Evolutionary conservation across 2,113 vertebrate species (phyloP), one percentile per base, ranked within the genome.

Genomic region (Chaetops frenatus): DNA sequence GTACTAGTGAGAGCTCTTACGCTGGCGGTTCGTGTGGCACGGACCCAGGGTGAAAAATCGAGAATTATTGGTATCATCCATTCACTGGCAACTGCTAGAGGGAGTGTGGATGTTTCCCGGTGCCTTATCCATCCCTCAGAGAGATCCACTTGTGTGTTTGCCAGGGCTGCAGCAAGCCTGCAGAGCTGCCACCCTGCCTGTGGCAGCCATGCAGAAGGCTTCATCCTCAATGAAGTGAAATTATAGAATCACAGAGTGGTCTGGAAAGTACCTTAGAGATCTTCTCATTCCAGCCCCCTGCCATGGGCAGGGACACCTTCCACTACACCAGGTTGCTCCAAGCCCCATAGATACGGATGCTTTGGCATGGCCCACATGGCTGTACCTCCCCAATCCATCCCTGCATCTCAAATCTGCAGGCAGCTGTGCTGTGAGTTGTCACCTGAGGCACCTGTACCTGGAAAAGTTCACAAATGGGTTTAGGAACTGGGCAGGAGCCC

Each of bases 41-140:
- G 10, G 78, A 81, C 86, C 69, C 62, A 50, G 85, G 78, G 85
- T 84, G 91, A 90, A 92, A 90, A 91, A 90, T 57, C 15, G 70
- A 70, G 95, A 90, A 91, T 93, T 89, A 62, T 70, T 50, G 81
- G 42, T 81, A 21, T 87, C 69, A 6, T 91, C 79, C 87, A 8
- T 62, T 42, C 24, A 25, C 90, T 36, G 69, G 90, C 5, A 56
- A 22, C 95, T 96, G 94, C 95, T 95, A 94, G 94, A 96, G 90
- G 92, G 90, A 96, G 95, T 51, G 61, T 88, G 79, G 78, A 74
- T 56, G 69, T 92, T 70, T 93, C 88, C 77, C 60, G 48, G 44
- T 16, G 81, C 78, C 64, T 92, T 23, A 24, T 10, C 44, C 3
- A 23, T 51, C 78, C 81, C 72, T 83, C 29, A 4, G 23, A 89